These are phyloP conservation scores for Micoletzkya japonica DNA, from an alignment of 2,888 invertebrate genomes.

Conservation along the genomic window DNA sequence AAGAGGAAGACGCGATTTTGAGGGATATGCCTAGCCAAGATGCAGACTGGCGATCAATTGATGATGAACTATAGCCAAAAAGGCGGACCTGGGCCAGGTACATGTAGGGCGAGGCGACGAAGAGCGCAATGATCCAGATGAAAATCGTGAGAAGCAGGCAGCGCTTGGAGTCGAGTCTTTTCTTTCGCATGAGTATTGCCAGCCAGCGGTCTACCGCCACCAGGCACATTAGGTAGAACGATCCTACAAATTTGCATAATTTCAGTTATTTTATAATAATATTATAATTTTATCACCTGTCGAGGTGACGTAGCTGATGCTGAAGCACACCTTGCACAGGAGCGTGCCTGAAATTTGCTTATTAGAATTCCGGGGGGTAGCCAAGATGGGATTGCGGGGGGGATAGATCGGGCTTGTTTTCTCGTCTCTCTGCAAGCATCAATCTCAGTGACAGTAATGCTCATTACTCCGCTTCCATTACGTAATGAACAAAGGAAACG, in stretches of 20 bases:
- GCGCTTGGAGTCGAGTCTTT: conserved; percentile 30
- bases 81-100: too few relatives aligned
- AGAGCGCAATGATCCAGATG: conserved; percentile 36
- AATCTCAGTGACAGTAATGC: too few relatives aligned
- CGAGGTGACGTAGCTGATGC: conserved; percentile 40
- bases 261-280: not conserved
- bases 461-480: too few relatives aligned
- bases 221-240: conserved; percentile 45
- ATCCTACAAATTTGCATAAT: conserved; percentile 24
- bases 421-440: too few relatives aligned
- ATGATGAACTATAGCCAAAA: too few relatives aligned
- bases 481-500: too few relatives aligned
- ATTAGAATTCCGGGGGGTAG: too few relatives aligned
- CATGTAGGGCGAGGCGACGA: conserved; percentile 38
- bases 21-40: not conserved
- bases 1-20: not conserved
- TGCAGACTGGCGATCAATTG: too few relatives aligned
- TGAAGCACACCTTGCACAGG: conserved; percentile 41
- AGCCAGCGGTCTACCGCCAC: conserved; percentile 46
- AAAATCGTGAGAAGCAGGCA: conserved; percentile 33
- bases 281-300: conserved; percentile 33
- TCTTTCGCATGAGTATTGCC: conserved; percentile 39
- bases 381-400: too few relatives aligned
- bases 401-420: too few relatives aligned
- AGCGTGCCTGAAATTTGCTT: conserved; percentile 33